phyloP scores from a whole-genome alignment of 2,113 vertebrate genomes.

The Tenrec ecaudatus region DNA sequence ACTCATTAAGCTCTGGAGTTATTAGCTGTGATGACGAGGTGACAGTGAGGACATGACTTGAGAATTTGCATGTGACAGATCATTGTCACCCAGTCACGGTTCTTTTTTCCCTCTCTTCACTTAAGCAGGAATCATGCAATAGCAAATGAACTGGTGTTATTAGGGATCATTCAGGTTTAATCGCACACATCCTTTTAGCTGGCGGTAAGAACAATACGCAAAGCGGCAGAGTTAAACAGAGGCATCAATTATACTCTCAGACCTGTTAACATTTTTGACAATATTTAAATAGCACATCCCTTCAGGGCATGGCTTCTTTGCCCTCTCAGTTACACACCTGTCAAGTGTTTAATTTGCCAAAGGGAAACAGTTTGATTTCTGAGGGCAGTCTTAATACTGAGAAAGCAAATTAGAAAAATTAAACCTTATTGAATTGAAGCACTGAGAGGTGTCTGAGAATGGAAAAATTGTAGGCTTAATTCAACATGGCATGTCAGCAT shows the following conservation, averaged over 20 bases:
- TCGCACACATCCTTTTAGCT: constrained; percentile 77
- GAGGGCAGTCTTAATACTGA: constrained; percentile 75
- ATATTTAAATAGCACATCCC: constrained; percentile 84
- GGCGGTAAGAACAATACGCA: constrained; percentile 79
- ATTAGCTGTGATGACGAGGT: constrained; percentile 75
- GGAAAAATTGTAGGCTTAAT: constrained; percentile 68
- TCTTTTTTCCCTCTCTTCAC: constrained; percentile 55
- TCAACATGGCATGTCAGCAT: constrained; percentile 71
- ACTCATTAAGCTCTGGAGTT: constrained; percentile 63
- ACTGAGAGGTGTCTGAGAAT: constrained; percentile 66
- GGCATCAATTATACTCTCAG: constrained; percentile 82
- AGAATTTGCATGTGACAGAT: constrained; percentile 78
- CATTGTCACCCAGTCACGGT: constrained; percentile 75
- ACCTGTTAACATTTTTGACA: constrained; percentile 83
- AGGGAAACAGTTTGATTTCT: constrained; percentile 81
- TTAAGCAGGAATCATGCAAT: constrained; percentile 65
- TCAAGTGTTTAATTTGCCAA: constrained; percentile 82
- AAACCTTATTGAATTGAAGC: constrained; percentile 75
- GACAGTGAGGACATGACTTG: constrained; percentile 74
- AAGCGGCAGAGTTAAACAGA: constrained; percentile 79
- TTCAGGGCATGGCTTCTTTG: constrained; percentile 76
- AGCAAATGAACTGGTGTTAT: constrained; percentile 73
- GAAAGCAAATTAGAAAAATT: constrained; percentile 76
- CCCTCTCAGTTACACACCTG: constrained; percentile 82
- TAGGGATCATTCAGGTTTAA: constrained; percentile 81